These are phyloP conservation scores for Gallinago paraguaiae DNA, from an alignment of 2,113 vertebrate species.

Conservation along the genomic window DNA sequence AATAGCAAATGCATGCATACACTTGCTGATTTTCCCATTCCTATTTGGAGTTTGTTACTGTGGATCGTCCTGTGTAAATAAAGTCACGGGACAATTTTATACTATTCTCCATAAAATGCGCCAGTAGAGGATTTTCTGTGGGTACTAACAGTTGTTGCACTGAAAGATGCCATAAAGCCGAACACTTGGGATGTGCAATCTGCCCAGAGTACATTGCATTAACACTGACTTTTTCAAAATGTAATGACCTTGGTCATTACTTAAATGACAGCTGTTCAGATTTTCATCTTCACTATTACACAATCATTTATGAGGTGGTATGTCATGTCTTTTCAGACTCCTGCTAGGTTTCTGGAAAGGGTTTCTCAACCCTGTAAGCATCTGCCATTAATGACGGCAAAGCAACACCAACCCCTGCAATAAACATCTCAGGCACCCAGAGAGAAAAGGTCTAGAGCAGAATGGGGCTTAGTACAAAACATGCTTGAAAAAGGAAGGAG, in stretches of 20 bases:
- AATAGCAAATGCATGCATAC: neutral
- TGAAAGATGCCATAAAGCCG: neutral
- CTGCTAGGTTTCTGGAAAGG: neutral
- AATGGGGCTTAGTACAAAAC: neutral
- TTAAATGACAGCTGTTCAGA: neutral
- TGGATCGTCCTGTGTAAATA: neutral
- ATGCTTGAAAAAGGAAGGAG: neutral
- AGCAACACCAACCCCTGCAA: neutral
- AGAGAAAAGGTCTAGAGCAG: neutral
- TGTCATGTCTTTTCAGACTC: neutral
- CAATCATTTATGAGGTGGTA: neutral
- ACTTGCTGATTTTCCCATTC: neutral
- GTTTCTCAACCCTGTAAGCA: neutral
- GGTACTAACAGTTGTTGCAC: neutral
- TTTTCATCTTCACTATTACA: neutral
- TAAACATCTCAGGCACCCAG: neutral
- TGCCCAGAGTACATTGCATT: neutral
- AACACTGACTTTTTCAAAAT: neutral
- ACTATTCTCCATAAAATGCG: neutral
- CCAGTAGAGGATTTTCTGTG: neutral
- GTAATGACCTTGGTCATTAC: constrained; percentile 6
- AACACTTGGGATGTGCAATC: neutral
- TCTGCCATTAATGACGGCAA: neutral
- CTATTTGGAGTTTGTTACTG: neutral
- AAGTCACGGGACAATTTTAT: neutral